Evolutionary conservation across 1,140 invertebrate species (phyloP).

Genomic region (Ips nitidus): DNA sequence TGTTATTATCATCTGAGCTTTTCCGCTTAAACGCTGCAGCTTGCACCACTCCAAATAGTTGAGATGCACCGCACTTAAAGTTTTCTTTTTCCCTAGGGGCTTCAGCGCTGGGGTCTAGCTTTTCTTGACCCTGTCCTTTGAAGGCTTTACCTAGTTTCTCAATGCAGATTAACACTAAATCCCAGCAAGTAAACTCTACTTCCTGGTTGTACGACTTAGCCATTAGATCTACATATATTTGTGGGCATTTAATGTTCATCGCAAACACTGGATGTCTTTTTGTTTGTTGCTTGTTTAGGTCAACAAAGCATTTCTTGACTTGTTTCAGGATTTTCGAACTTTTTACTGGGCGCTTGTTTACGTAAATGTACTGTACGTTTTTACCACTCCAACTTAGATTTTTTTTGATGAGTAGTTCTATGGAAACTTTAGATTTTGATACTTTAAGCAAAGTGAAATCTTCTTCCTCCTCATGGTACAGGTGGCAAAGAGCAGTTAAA

Average conservation of each 20-base stretch:
- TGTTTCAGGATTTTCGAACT: constrained; percentile 58
- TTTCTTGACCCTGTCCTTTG: constrained; percentile 13
- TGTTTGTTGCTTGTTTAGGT: constrained; percentile 29
- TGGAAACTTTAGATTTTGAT: constrained; percentile 55
- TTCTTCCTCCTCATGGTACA: constrained; percentile 56
- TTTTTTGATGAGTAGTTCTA: constrained; percentile 59
- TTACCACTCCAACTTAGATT: constrained; percentile 51
- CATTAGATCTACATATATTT: constrained; percentile 59
- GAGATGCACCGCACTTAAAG: constrained; percentile 42
- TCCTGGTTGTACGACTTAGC: constrained; percentile 57
- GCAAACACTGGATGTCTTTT: constrained; percentile 59
- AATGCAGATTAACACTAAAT: constrained; percentile 55
- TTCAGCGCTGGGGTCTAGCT: background rate
- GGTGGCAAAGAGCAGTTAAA: constrained; percentile 55
- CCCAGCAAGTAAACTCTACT: constrained; percentile 65
- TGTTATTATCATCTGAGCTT: background rate
- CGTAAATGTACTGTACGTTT: constrained; percentile 62
- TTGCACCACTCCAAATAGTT: constrained; percentile 43
- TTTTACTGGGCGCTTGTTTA: constrained; percentile 62
- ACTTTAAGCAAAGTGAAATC: constrained; percentile 56
- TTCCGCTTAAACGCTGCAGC: constrained; percentile 39
- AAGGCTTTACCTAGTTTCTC: constrained; percentile 54
- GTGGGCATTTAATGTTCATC: constrained; percentile 62
- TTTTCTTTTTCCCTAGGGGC: constrained; percentile 9
- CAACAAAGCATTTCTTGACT: constrained; percentile 50